Conservation (phyloP, 2,113 vertebrate species). For the Cottus gobio region DNA sequence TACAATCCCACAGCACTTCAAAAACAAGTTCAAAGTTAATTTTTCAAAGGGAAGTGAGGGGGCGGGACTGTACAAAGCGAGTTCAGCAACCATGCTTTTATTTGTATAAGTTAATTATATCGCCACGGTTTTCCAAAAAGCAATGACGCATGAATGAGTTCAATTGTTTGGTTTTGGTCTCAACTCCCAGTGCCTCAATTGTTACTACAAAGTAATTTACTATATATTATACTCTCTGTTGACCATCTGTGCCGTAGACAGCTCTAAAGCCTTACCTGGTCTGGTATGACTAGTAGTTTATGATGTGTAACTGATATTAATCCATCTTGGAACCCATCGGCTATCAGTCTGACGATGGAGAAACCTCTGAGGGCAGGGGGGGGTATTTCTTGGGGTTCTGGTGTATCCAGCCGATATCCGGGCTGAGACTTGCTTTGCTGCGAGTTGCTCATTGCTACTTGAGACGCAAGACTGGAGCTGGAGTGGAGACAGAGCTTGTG, state of each 20-base stretch:
- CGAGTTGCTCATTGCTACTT: neutral
- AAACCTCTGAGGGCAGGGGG: too few relatives aligned
- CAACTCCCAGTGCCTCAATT: conserved; percentile 24
- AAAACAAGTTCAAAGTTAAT: neutral
- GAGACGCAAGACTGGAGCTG: neutral
- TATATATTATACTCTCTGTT: neutral
- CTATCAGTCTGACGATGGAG: too few relatives aligned
- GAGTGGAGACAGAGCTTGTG: neutral
- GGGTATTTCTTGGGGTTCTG: too few relatives aligned
- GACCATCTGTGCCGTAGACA: conserved; percentile 3
- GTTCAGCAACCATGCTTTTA: neutral
- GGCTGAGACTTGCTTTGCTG: too few relatives aligned
- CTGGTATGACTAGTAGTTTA: too few relatives aligned
- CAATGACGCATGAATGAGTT: neutral
- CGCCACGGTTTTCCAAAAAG: neutral
- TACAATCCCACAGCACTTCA: conserved; percentile 5
- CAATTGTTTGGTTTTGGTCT: neutral
- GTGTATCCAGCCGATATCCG: too few relatives aligned
- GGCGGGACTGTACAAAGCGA: conserved; percentile 1
- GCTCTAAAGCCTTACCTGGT: neutral
- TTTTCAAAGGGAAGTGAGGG: neutral
- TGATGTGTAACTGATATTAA: too few relatives aligned
- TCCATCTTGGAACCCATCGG: too few relatives aligned
- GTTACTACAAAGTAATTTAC: neutral
- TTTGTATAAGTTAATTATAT: conserved; percentile 33